phyloP scores from a whole-genome alignment of 2,888 invertebrate genomes.

The Oxyteleia sp. region DNA sequence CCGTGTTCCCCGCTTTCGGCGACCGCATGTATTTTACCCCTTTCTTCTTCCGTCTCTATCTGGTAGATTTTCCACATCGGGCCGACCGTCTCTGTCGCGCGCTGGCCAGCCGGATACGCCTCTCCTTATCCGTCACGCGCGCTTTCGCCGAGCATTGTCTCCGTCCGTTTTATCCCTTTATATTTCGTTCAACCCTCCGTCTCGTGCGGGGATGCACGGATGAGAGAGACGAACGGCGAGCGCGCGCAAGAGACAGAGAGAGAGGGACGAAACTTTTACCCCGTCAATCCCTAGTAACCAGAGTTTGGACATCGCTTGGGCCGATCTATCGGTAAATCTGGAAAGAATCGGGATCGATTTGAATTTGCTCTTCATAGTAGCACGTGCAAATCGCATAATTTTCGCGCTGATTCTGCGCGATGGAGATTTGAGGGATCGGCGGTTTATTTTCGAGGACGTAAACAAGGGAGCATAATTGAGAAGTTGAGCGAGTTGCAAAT shows the following conservation, averaged over 20 bases:
- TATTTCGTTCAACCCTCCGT: constrained; percentile 70
- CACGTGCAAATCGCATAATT: too few relatives aligned
- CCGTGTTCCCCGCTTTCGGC: constrained; percentile 67
- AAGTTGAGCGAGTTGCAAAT: too few relatives aligned
- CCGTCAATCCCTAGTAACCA: constrained; percentile 80
- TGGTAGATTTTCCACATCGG: constrained; percentile 67
- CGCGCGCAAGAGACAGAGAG: too few relatives aligned
- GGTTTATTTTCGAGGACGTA: too few relatives aligned
- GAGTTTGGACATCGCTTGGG: constrained; percentile 75
- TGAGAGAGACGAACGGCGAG: constrained; percentile 21
- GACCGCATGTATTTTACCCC: constrained; percentile 69
- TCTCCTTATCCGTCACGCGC: constrained; percentile 50
- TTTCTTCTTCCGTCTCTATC: constrained; percentile 72
- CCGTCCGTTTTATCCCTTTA: constrained; percentile 74
- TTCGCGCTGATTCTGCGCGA: too few relatives aligned
- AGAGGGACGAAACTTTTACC: constrained; percentile 64
- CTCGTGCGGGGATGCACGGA: constrained; percentile 35
- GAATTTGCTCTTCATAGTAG: constrained; percentile 18
- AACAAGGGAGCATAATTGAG: too few relatives aligned
- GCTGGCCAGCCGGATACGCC: constrained; percentile 40
- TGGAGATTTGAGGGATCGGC: too few relatives aligned
- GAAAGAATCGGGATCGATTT: constrained; percentile 50
- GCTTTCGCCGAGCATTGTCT: constrained; percentile 59
- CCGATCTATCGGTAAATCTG: constrained; percentile 76
- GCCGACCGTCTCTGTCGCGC: constrained; percentile 56